These are phyloP conservation scores for Dryobotodes eremita DNA, from an alignment of 2,888 invertebrate species.

Conservation along the genomic window DNA sequence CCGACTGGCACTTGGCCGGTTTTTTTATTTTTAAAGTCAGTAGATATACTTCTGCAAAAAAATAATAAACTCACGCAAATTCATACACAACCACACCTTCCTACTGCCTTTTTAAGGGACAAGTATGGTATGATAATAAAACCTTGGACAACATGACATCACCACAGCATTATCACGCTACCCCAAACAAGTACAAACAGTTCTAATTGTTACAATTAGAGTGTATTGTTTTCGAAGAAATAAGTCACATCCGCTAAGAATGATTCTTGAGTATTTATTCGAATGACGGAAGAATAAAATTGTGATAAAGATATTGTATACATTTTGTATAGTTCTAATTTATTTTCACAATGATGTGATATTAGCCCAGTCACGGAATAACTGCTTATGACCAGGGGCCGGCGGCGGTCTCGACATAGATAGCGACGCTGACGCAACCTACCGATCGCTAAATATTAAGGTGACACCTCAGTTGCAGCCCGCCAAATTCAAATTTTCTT, in stretches of 20 bases:
- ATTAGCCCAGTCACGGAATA: conserved; percentile 2
- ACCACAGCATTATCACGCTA: conserved; percentile 13
- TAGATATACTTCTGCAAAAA: no score
- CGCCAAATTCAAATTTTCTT: no score
- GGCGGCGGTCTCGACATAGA: no score
- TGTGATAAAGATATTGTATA: conserved; percentile 24
- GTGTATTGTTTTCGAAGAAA: conserved; percentile 15
- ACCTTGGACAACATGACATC: conserved; percentile 29
- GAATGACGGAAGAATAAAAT: background rate
- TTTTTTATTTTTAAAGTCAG: no score
- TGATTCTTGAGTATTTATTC: background rate
- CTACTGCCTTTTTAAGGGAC: no score
- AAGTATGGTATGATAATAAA: background rate
- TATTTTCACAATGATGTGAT: conserved; percentile 10
- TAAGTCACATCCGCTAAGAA: background rate
- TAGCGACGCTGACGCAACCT: no score
- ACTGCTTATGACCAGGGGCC: conserved; percentile 2
- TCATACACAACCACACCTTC: no score
- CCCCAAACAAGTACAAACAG: conserved; percentile 6
- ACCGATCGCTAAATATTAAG: no score
- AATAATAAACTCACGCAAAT: no score
- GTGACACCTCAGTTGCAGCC: no score
- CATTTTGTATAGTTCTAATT: background rate
- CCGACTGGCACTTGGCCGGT: no score
- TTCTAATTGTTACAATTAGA: conserved; percentile 24